Evolutionary conservation across 2,888 invertebrate species (phyloP).

Genomic region (Leptinotarsa peninsularis): DNA sequence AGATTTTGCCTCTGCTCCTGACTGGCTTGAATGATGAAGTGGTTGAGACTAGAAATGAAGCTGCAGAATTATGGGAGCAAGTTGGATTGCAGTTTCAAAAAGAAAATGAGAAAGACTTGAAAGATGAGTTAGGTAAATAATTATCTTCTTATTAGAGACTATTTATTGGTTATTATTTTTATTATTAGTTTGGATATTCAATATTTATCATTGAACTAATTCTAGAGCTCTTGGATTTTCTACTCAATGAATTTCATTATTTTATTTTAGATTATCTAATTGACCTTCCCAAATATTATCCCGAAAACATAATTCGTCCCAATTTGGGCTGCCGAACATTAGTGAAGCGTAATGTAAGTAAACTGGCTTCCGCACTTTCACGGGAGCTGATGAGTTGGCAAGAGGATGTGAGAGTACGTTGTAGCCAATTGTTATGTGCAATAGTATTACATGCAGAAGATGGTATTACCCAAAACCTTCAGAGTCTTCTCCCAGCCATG

Average conservation of each 20-base stretch:
- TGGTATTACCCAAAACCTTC: slow-evolving; percentile 77
- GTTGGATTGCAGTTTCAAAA: slow-evolving; percentile 83
- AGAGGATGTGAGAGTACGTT: slow-evolving; percentile 75
- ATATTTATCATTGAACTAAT: too few species aligned
- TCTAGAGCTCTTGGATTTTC: too few species aligned
- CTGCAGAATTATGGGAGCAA: slow-evolving; percentile 75
- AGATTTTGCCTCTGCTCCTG: slow-evolving; percentile 85
- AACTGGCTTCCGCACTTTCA: slow-evolving; percentile 78
- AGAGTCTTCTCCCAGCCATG: slow-evolving; percentile 70
- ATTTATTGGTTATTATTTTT: too few species aligned
- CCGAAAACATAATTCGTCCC: slow-evolving; percentile 78
- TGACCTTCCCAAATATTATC: slow-evolving; percentile 79
- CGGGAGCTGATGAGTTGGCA: slow-evolving; percentile 84
- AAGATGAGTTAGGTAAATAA: slow-evolving; percentile 73
- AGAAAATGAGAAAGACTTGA: slow-evolving; percentile 90
- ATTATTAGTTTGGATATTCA: too few species aligned
- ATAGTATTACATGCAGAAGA: slow-evolving; percentile 80
- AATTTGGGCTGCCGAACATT: slow-evolving; percentile 87
- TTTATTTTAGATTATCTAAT: slow-evolving; percentile 74
- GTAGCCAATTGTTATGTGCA: slow-evolving; percentile 80
- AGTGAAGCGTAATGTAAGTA: slow-evolving; percentile 80
- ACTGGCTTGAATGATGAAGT: slow-evolving; percentile 89
- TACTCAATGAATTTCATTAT: background rate
- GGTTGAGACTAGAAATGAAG: slow-evolving; percentile 75
- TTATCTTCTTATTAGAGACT: background rate